Evolutionary conservation across 2,797 vertebrate species (phyloP), one percentile per base, ranked within the genome.

Genomic region (Aeoliscus strigatus): DNA sequence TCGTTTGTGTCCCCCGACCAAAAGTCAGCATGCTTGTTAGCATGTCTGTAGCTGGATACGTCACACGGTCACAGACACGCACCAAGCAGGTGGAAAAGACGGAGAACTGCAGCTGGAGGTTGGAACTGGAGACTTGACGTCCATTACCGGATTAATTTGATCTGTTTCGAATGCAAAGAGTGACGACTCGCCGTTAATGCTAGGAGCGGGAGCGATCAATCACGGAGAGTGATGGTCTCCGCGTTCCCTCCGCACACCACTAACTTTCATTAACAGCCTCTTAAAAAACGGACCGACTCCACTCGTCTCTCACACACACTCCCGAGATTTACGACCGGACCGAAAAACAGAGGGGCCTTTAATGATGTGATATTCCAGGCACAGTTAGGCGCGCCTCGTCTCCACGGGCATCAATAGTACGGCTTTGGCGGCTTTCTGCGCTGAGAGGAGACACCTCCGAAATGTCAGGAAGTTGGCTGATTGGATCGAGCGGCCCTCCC

Each of bases 121-220:
- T 12, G 26, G 6, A 7, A 4, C 4, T 1, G 3, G 26, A 31
- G 45, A 46, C 38, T 39, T 25, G 34, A 73, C n/a, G 65, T 66
- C 70, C 77, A 77, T 79, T 73, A 76, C 66, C 62, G 64, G 70
- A 82, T 80, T 75, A 79, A 82, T 79, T 45, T 66, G 58, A 70
- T 59, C 45, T 54, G 14, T 4, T 50, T 29, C 8, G 70, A 31
- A 55, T 48, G 52, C 68, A 41, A 66, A 42, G 59, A 73, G 51
- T 75, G 79, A 75, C 68, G 60, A 49, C 46, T 50, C 15, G 44
- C 42, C 36, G 56, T 63, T 80, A 72, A 70, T 44, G 67, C 58
- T 31, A 42, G 72, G 47, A 73, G 66, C 56, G 33, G 43, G 33
- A 60, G 64, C 8, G 40, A 84, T 85, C 73, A 34, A 79, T 83